These are phyloP conservation scores for Mus minutoides DNA, from an alignment of 2,797 vertebrate species.

Conservation along the genomic window DNA sequence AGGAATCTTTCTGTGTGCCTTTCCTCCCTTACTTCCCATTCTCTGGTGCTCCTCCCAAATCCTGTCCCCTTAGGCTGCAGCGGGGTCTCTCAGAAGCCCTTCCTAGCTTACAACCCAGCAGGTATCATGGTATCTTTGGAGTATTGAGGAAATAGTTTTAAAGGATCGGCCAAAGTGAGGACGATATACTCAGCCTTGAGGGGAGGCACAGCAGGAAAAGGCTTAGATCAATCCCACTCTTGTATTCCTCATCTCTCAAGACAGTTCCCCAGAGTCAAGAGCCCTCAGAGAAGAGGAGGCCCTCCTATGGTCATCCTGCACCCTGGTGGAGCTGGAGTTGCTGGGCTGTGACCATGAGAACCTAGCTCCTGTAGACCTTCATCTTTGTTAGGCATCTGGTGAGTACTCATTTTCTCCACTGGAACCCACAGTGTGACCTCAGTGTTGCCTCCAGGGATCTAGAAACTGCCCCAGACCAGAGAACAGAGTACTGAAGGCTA, in stretches of 20 bases:
- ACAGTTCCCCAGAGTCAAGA: background rate
- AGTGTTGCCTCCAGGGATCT: constrained; percentile 48
- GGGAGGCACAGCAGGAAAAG: background rate
- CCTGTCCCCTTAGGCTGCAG: background rate
- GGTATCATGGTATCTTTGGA: background rate
- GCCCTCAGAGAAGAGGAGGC: background rate
- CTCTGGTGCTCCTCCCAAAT: background rate
- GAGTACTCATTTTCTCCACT: constrained; percentile 67
- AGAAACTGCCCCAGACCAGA: background rate
- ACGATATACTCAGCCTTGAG: background rate
- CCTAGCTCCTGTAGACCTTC: constrained; percentile 65
- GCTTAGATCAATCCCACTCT: background rate
- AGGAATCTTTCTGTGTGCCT: accelerated
- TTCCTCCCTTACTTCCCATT: accelerated
- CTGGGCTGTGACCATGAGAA: constrained; percentile 72
- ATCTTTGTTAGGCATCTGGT: constrained; percentile 66
- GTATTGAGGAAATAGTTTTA: background rate
- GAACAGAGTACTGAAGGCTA: background rate
- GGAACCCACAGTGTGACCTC: constrained; percentile 71
- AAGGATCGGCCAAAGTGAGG: background rate
- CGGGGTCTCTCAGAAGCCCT: constrained; percentile 16
- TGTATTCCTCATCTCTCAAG: background rate
- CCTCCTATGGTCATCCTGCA: constrained; percentile 56
- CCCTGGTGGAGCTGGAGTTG: constrained; percentile 75
- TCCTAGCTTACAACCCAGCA: background rate